Evolutionary conservation across 1,140 invertebrate species (phyloP).

Genomic region (Aphelinus certus): DNA sequence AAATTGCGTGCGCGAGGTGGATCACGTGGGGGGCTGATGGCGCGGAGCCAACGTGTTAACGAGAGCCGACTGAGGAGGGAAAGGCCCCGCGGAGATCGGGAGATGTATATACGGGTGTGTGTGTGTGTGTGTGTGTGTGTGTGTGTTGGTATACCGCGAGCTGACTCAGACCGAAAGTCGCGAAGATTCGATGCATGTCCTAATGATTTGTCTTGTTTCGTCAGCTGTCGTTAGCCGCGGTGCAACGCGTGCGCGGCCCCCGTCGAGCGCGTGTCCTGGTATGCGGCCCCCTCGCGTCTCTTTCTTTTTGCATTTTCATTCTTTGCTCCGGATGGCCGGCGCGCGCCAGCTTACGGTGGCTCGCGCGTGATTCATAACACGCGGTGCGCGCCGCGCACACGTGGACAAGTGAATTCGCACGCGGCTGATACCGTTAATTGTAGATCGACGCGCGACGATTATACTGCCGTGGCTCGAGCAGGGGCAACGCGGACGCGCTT

Average conservation of each 20-base stretch:
- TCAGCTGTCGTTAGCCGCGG: not conserved
- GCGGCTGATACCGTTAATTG: constrained; percentile 35
- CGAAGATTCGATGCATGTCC: constrained; percentile 22
- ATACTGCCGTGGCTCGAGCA: no score
- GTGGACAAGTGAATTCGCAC: constrained; percentile 28
- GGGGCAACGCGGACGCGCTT: not conserved
- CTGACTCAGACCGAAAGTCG: constrained; percentile 1
- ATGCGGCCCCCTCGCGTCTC: constrained; percentile 5
- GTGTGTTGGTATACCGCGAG: not conserved
- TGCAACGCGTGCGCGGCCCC: not conserved
- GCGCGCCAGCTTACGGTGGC: not conserved
- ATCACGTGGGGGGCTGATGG: no score
- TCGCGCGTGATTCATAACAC: not conserved
- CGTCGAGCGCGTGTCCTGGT: constrained; percentile 6
- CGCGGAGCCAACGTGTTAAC: no score
- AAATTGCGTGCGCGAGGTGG: no score
- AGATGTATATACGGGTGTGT: no score
- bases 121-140: no score
- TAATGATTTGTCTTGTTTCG: constrained; percentile 27
- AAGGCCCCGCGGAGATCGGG: no score
- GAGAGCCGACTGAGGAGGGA: no score
- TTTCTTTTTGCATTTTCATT: not conserved
- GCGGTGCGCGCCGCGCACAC: no score
- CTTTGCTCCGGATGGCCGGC: constrained; percentile 1
- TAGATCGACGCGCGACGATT: constrained; percentile 19